These are phyloP conservation scores for Nematostella vectensis DNA, from an alignment of 92 coral and sea anemone genomes.

Conservation along the genomic window DNA sequence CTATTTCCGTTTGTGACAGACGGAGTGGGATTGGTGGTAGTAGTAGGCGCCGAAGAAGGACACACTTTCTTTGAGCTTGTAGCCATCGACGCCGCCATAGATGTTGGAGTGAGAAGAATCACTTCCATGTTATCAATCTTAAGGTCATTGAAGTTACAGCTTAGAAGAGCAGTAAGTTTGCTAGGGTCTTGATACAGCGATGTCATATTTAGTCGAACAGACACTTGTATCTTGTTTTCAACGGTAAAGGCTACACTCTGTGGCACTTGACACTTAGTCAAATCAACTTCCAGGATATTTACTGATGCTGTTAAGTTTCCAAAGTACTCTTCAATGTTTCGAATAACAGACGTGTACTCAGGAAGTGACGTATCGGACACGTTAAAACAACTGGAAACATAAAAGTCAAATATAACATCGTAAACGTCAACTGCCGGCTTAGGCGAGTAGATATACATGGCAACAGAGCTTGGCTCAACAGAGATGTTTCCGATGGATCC, in stretches of 20 bases:
- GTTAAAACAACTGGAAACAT: slow-evolving; percentile 1
- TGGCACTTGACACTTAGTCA: background rate
- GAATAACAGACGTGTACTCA: background rate
- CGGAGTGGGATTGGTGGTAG: slow-evolving; percentile 1
- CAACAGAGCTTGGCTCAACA: slow-evolving; percentile 1
- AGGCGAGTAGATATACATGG: slow-evolving; percentile 7
- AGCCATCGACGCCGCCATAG: background rate
- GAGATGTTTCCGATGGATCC: slow-evolving; percentile 9
- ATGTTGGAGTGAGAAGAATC: slow-evolving; percentile 12
- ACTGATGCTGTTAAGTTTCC: too few species aligned
- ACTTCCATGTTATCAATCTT: slow-evolving; percentile 7
- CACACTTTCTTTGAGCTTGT: background rate
- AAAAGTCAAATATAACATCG: slow-evolving; percentile 10
- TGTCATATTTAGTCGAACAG: background rate
- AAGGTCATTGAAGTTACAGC: background rate
- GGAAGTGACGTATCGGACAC: background rate
- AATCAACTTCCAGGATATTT: background rate
- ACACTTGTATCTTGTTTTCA: background rate
- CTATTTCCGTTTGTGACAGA: background rate
- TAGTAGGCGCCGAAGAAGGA: slow-evolving; percentile 14
- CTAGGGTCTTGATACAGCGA: background rate
- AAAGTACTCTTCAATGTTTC: background rate
- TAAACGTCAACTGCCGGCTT: background rate
- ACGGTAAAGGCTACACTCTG: background rate
- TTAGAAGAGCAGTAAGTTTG: background rate